phyloP scores from a whole-genome alignment of 2,888 invertebrate species.

The Gibbula magus region DNA sequence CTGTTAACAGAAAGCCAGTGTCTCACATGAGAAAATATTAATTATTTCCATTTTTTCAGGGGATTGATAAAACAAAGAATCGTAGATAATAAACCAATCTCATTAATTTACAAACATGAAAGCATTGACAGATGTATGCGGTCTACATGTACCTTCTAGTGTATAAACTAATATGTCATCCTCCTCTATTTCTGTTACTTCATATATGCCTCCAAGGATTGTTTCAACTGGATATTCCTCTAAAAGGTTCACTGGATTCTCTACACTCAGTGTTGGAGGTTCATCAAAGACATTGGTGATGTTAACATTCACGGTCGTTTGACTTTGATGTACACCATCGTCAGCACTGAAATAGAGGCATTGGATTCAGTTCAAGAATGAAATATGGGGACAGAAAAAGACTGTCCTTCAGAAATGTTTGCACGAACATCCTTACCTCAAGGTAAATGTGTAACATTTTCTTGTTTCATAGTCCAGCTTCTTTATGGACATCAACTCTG shows the following conservation, averaged over 20 bases:
- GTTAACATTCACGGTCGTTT: neutral
- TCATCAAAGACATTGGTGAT: slow-evolving; percentile 8
- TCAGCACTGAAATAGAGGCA: neutral
- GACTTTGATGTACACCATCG: neutral
- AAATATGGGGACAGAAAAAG: no score
- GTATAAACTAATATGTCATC: no score
- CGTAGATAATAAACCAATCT: no score
- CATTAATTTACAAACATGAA: no score
- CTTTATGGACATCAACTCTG: neutral
- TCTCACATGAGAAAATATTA: no score
- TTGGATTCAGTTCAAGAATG: no score
- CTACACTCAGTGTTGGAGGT: neutral
- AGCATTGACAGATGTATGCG: no score
- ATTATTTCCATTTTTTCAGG: no score
- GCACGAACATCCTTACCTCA: neutral
- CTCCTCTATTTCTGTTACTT: no score
- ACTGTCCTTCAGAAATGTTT: no score
- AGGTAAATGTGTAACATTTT: neutral
- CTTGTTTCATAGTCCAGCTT: slow-evolving; percentile 9
- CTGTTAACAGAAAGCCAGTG: neutral
- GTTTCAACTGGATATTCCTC: neutral
- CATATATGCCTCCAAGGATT: neutral
- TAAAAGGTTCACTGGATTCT: neutral
- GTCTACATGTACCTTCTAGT: no score
- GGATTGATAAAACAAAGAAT: no score